Evolutionary conservation across 1,140 invertebrate genomes (phyloP).

Genomic region (Bombus confusus): DNA sequence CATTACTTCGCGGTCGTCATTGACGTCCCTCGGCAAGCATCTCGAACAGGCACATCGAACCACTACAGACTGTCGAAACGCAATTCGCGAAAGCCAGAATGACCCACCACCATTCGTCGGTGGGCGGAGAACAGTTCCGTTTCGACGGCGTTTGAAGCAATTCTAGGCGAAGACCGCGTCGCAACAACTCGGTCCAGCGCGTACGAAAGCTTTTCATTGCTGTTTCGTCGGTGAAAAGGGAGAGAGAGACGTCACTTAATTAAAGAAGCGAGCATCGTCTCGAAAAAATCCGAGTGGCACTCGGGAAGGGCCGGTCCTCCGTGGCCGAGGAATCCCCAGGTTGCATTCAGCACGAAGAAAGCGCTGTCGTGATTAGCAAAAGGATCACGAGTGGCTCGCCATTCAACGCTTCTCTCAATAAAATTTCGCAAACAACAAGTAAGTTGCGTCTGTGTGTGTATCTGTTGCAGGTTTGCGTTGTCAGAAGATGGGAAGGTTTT

Average conservation of each 20-base stretch:
- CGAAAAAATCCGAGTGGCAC: constrained; percentile 61
- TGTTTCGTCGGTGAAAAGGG: constrained; percentile 34
- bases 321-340: constrained; percentile 37
- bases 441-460: background rate
- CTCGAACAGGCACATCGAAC: background rate
- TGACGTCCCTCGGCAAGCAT: background rate
- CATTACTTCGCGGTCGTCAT: background rate
- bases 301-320: constrained; percentile 42
- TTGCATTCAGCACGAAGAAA: constrained; percentile 59
- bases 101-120: background rate
- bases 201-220: constrained; percentile 52
- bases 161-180: constrained; percentile 4
- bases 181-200: constrained; percentile 25
- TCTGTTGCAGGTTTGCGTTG: background rate
- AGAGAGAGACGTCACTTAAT: constrained; percentile 65
- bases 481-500: background rate
- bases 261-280: constrained; percentile 62
- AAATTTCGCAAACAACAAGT: background rate
- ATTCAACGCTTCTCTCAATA: constrained; percentile 32
- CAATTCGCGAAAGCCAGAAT: background rate
- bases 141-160: background rate
- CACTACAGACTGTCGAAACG: background rate
- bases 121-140: background rate
- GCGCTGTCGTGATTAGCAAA: constrained; percentile 32
- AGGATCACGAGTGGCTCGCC: background rate